Evolutionary conservation across 2,888 invertebrate species (phyloP), one percentile per base, ranked within the genome.

Genomic region (Ganaspis brasiliensis): DNA sequence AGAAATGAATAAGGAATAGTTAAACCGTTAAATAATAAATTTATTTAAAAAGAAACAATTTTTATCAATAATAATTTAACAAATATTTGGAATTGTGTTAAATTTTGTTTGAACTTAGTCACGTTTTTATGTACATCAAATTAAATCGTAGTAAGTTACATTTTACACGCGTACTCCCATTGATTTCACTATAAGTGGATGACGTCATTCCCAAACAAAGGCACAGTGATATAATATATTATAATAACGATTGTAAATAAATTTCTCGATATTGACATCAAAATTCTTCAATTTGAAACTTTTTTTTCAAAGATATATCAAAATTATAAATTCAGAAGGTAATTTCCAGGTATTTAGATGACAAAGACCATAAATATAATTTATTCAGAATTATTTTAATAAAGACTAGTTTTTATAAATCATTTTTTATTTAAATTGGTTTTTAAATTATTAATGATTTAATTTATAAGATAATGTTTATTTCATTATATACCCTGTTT

Each of bases 131-230:
- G n/a, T n/a, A 2, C 37, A 61, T 19, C 21, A 21, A 19, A 14
- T 63, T 16, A 21, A 21, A 63, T 40, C 40, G 12, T 16, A 9
- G 40, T 40, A 37, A 37, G 63, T 63, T 21, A 40, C 21, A 63
- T 14, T 40, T 40, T 14, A 63, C n/a, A 9, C 37, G 63, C 14
- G 40, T 21, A 40, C 21, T 63, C 63, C 4, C 40, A 63, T 40
- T 63, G 16, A 24, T 40, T 63, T 40, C 40, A 1, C 40, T 14
- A 40, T 40, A 63, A 63, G 21, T 21, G 9, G 37, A 37, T 63
- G 40, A 63, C 21, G 63, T 63, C 37, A 61, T 40, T 37, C 37
- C 14, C 24, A 40, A 37, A 63, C 37, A 21, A 14, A 63, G 16
- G 12, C 40, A 21, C 16, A 52, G n/a, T 52, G 52, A 52, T 52